Percentiles rank a stretch among this genome's conserved stretches.
Conservation (phyloP, 53 echinoderm and acorn worm genomes). For the Zoroaster sp. region DNA sequence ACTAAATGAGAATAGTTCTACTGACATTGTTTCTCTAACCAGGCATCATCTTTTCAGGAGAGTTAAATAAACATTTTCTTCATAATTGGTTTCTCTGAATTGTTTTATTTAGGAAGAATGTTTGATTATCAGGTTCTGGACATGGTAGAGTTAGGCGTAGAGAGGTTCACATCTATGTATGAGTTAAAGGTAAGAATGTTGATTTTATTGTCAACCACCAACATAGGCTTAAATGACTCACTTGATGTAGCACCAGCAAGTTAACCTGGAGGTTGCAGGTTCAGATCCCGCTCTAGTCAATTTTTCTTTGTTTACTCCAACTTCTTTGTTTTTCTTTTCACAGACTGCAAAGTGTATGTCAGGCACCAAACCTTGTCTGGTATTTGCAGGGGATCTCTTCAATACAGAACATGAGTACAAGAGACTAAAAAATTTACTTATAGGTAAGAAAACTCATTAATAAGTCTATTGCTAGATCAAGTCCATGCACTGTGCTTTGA, state of each 20-base stretch:
- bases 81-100: background rate
- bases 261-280: too few relatives aligned
- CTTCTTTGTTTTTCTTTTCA: background rate
- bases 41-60: too few relatives aligned
- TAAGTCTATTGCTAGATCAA: too few relatives aligned
- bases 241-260: too few relatives aligned
- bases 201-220: too few relatives aligned
- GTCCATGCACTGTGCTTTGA: too few relatives aligned
- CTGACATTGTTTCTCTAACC: too few relatives aligned
- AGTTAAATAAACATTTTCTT: background rate
- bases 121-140: conserved; percentile 88
- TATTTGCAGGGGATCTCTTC: conserved; percentile 87
- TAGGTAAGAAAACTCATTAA: conserved; percentile 73
- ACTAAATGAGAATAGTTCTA: too few relatives aligned
- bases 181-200: conserved; percentile 83
- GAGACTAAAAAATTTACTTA: conserved; percentile 79
- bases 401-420: conserved; percentile 71
- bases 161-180: conserved; percentile 82
- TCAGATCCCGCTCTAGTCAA: too few relatives aligned
- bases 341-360: conserved; percentile 84
- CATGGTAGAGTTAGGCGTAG: conserved; percentile 92
- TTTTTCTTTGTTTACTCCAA: background rate
- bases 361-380: conserved; percentile 88
- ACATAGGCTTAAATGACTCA: too few relatives aligned
- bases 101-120: conserved; percentile 68